These are phyloP conservation scores for Dione juno DNA, from an alignment of 2,888 invertebrate genomes.

Conservation along the genomic window DNA sequence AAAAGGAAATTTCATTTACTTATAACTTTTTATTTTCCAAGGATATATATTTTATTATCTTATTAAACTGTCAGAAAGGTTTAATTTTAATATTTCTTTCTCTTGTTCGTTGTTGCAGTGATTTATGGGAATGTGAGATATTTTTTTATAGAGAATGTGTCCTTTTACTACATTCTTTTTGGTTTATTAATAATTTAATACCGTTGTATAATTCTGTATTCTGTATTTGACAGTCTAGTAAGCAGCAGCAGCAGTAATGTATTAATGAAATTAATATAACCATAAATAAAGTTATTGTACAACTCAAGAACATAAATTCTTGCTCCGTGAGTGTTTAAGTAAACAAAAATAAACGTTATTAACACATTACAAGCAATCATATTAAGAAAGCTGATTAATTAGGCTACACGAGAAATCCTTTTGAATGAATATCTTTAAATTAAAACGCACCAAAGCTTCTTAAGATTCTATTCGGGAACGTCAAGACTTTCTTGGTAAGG, in stretches of 20 bases:
- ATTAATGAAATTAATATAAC: too few relatives aligned
- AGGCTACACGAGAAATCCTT: slow-evolving; percentile 62
- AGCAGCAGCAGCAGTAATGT: too few relatives aligned
- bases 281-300: too few relatives aligned
- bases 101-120: slow-evolving; percentile 40
- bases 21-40: slow-evolving; percentile 51
- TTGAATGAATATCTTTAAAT: slow-evolving; percentile 66
- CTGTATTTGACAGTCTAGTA: too few relatives aligned
- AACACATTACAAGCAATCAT: background rate
- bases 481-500: slow-evolving; percentile 52
- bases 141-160: background rate
- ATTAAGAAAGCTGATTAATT: slow-evolving; percentile 67
- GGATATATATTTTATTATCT: slow-evolving; percentile 80
- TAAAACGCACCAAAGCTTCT: slow-evolving; percentile 64
- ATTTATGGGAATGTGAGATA: slow-evolving; percentile 28
- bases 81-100: slow-evolving; percentile 74
- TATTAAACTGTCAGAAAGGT: slow-evolving; percentile 81
- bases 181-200: too few relatives aligned
- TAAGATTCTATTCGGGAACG: slow-evolving; percentile 58
- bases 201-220: too few relatives aligned
- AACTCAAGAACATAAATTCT: too few relatives aligned
- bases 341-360: too few relatives aligned
- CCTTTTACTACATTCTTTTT: too few relatives aligned
- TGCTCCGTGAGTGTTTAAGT: too few relatives aligned
- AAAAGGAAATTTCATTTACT: slow-evolving; percentile 55